Conservation (phyloP, 2,888 invertebrate genomes). For the Amphipoea oculea region DNA sequence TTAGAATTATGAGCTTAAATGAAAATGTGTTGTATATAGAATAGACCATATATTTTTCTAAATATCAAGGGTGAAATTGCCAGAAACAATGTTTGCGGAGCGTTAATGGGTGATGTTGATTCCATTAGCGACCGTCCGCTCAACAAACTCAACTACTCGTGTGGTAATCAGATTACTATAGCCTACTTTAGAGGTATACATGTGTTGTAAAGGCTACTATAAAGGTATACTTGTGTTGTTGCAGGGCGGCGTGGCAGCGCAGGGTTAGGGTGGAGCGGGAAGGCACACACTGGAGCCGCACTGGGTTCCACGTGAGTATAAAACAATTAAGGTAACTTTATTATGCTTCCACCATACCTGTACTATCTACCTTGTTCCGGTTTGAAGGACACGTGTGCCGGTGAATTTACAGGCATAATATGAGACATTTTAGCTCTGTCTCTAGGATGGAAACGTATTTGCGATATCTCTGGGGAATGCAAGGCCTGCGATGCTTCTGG, state of each 20-base stretch:
- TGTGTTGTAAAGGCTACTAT: conserved; percentile 7
- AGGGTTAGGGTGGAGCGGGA: conserved; percentile 77
- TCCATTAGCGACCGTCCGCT: conserved; percentile 51
- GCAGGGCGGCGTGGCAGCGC: conserved; percentile 85
- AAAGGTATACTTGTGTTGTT: conserved; percentile 71
- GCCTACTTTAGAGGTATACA: conserved; percentile 18
- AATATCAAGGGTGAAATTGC: conserved; percentile 29
- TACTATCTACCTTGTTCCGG: not conserved
- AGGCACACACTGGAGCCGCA: conserved; percentile 87
- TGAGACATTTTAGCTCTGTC: not conserved
- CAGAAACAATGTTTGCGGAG: conserved; percentile 38
- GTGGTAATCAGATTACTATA: conserved; percentile 48
- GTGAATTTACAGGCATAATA: not conserved
- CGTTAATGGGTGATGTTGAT: conserved; percentile 43
- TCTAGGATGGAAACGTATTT: not conserved
- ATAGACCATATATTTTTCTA: conserved; percentile 20
- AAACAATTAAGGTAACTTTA: conserved; percentile 39
- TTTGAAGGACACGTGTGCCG: conserved; percentile 4
- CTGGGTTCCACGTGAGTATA: conserved; percentile 81
- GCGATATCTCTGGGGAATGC: not conserved
- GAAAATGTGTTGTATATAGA: conserved; percentile 1
- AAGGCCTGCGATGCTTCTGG: not conserved
- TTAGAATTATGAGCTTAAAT: conserved; percentile 5
- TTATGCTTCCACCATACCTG: conserved; percentile 12
- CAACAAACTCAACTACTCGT: conserved; percentile 30